phyloP scores from a whole-genome alignment of 2,113 vertebrate species.

The Corythornis madagascariensis region DNA sequence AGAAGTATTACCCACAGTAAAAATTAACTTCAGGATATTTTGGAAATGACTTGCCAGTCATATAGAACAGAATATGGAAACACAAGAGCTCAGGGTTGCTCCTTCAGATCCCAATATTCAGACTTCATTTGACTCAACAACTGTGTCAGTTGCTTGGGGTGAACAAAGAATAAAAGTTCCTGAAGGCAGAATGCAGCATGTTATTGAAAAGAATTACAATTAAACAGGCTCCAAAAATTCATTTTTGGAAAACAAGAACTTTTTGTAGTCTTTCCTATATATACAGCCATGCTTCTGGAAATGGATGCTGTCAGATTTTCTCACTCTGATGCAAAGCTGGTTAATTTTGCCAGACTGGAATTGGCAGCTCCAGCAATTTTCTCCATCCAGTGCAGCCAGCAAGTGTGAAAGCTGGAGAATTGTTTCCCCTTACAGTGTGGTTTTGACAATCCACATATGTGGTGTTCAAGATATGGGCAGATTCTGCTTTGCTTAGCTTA shows the following conservation, averaged over 20 bases:
- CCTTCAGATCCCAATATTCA: neutral
- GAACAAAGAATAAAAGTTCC: neutral
- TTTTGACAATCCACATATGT: slow-evolving; percentile 27
- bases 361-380: slow-evolving; percentile 28
- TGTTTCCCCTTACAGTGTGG: slow-evolving; percentile 13
- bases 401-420: neutral
- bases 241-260: neutral
- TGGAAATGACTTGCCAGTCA: neutral
- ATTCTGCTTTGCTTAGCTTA: slow-evolving; percentile 10
- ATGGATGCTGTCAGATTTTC: neutral
- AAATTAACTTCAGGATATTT: neutral
- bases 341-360: slow-evolving; percentile 5
- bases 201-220: neutral
- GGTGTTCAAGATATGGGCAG: neutral
- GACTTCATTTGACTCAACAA: neutral
- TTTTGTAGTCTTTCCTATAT: neutral
- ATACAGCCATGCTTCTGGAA: neutral
- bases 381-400: neutral
- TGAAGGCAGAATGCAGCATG: neutral
- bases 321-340: neutral
- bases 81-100: neutral
- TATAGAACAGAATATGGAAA: neutral
- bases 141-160: neutral
- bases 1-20: neutral
- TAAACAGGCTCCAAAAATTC: neutral